Evolutionary conservation across 2,113 vertebrate genomes (phyloP), one percentile per base, ranked within the genome.

Genomic region (Thalassarche chlororhynchos): DNA sequence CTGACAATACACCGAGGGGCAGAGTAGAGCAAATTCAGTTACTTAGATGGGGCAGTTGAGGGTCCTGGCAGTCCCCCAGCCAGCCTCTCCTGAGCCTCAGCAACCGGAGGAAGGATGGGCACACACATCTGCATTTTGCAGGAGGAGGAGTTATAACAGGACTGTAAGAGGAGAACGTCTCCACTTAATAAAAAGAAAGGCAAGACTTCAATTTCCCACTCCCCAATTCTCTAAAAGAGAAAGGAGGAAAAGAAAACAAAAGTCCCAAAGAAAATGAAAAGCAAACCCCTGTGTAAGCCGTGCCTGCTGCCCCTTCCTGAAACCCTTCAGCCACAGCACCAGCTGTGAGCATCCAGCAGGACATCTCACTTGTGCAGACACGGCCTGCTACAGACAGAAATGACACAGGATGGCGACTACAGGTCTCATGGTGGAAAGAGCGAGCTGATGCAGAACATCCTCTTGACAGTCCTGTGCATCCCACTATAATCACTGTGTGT

Each of bases 271-370:
- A 57, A 81, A 90, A 64, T 10, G 2, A 49, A 85, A 69, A 69
- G 36, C 42, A 81, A 42, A 24, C 3, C 8, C 11, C 38, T 12
- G 8, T 5, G 2, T 31, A 51, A 86, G 42, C 4, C 0, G 0
- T 26, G 8, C 19, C n/a, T 38, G 11, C 12, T 64, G n/a, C 11
- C 26, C 52, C 15, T 42, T 75, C 79, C 54, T 31, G 57, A 74
- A 55, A 29, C 10, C 46, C 17, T 17, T 34, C 14, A 21, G n/a
- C 40, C 78, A 72, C 31, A 60, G 20, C n/a, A 31, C 14, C 4
- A 40, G 17, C 47, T 28, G 28, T 24, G 40, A 55, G 42, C 17
- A 25, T 8, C 52, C 26, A 16, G 25, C 28, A 38, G 8, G 19
- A 44, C 21, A 52, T 15, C 15, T 25, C 49, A 3, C 36, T 28